Base-by-base conservation (phyloP, 1,140 invertebrate species). In the Colletes gigas region DNA sequence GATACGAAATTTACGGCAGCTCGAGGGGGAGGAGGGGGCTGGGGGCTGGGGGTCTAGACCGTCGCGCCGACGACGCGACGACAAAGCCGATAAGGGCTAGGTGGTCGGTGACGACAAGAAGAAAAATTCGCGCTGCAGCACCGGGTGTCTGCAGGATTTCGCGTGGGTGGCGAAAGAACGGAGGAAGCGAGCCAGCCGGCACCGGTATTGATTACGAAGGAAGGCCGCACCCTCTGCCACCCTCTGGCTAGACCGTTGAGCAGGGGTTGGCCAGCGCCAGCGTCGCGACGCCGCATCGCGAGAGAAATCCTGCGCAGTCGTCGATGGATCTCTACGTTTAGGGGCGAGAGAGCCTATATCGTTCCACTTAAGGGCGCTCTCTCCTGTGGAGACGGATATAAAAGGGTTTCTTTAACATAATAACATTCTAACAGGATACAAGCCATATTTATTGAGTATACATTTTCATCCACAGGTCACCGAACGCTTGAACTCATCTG, bases 121-220 rank as follows among this genome's bases (percentile, higher is more conserved):
- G 62, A 80, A 75, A 80, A 80, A 80, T 80, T 80, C 71, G 78
- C 59, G 71, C 70, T 57, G 67, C 55, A 52, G 67, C 55, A 62
- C 50, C 54, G 39, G 52, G 68, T 71, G 66, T 75, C 72, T 75
- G 70, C 54, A 74, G 78, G 72, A 74, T 80, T 80, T 75, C 60
- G 69, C 73, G 73, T 63, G 57, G 50, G 41, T 39, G 78, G 54
- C 52, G 50, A 77, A 44, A 63, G 67, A 78, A 62, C 59, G 44
- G 39, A 72, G 57, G 59, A 30, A 62, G n/a, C 70, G 55, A 72
- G 50, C 77, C 66, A 55, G 59, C 67, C 74, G 68, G 54, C 77
- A 54, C 44, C 9, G 70, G 78, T 88, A 88, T 88, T 85, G 86
- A 88, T 88, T 86, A 68, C 79, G 70, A 65, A 79, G 71, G 50